phyloP scores from a whole-genome alignment of 2,113 vertebrate genomes.

The Equus quagga region DNA sequence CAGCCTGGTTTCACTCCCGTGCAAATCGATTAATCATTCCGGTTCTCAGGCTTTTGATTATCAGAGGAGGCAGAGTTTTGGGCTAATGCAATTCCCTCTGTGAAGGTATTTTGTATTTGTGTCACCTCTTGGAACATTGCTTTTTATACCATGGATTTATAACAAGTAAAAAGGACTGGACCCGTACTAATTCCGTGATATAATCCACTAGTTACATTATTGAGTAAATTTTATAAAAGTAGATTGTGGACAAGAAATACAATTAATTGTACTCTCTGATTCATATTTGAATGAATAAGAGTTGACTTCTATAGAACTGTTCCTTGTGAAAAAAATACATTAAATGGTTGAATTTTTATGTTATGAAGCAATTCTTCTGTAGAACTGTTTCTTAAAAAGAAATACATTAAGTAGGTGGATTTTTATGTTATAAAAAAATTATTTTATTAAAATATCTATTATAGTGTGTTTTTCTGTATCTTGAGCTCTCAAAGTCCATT shows the following conservation, averaged over 20 bases:
- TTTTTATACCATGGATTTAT: slow-evolving; percentile 19
- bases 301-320: not conserved
- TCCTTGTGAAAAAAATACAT: not conserved
- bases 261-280: not conserved
- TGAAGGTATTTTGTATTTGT: slow-evolving; percentile 39
- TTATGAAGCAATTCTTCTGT: not conserved
- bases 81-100: not conserved
- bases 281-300: not conserved
- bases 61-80: not conserved
- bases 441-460: slow-evolving; percentile 22
- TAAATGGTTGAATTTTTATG: not conserved
- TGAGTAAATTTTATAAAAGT: slow-evolving; percentile 28
- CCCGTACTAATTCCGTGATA: not conserved
- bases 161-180: not conserved
- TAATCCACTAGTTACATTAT: not conserved
- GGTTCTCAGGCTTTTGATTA: slow-evolving; percentile 35
- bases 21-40: slow-evolving; percentile 52
- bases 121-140: not conserved
- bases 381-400: not conserved
- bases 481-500: not conserved
- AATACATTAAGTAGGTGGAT: not conserved
- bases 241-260: not conserved
- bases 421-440: slow-evolving; percentile 34
- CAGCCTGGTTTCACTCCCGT: not conserved
- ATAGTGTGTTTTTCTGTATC: not conserved